phyloP scores from a whole-genome alignment of 2,113 vertebrate species.

The Rhineura floridana region DNA sequence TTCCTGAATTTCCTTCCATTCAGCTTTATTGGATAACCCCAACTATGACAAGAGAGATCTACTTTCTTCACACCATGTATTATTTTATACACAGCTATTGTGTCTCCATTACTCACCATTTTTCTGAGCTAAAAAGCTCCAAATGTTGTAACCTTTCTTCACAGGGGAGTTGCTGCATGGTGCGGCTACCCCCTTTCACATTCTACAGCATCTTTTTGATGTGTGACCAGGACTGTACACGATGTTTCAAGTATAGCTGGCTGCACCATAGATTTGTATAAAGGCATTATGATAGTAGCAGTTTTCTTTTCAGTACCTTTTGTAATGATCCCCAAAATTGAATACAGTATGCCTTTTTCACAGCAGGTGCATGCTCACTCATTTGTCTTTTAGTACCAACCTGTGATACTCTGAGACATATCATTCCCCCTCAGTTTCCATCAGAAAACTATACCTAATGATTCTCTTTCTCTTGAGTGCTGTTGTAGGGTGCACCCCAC shows the following conservation, averaged over 20 bases:
- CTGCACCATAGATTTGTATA: too few species aligned
- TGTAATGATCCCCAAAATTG: too few species aligned
- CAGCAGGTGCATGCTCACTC: not conserved
- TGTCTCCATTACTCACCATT: not conserved
- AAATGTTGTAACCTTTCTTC: too few species aligned
- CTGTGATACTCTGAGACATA: not conserved
- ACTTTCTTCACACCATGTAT: not conserved
- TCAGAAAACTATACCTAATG: not conserved
- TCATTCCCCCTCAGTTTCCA: not conserved
- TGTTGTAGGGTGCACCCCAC: not conserved
- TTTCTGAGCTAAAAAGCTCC: not conserved
- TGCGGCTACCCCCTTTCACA: too few species aligned
- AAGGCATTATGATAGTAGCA: too few species aligned
- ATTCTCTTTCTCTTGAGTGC: not conserved
- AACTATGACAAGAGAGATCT: not conserved
- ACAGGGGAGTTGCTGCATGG: too few species aligned
- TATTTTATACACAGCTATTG: not conserved
- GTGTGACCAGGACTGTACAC: too few species aligned
- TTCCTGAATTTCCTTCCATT: not conserved
- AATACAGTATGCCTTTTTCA: too few species aligned
- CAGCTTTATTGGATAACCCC: not conserved
- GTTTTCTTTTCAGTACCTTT: too few species aligned
- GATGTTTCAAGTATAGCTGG: too few species aligned
- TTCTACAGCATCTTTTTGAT: too few species aligned
- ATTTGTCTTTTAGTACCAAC: not conserved